phyloP scores from a whole-genome alignment of 2,888 invertebrate species.

The Tetramorium bicarinatum region DNA sequence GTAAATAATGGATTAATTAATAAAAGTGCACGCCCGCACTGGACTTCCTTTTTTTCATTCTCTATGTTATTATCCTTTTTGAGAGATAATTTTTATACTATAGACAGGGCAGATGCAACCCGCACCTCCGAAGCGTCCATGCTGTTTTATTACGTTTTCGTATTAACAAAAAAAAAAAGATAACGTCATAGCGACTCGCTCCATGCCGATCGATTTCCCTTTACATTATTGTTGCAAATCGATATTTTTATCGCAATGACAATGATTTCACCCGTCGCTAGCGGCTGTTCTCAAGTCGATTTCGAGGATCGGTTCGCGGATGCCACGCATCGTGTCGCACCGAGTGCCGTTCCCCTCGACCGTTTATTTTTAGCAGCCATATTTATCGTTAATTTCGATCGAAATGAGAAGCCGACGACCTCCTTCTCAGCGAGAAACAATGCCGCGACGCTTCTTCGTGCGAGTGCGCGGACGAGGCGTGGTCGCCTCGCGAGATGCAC shows the following conservation, averaged over 20 bases:
- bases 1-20: constrained; percentile 61
- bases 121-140: background rate
- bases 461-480: constrained; percentile 32
- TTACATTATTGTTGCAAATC: background rate
- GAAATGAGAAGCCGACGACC: constrained; percentile 31
- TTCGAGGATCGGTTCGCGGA: background rate
- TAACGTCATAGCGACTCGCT: background rate
- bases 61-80: background rate
- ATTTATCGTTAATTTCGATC: constrained; percentile 46
- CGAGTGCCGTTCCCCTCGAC: constrained; percentile 1
- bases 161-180: background rate
- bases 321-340: constrained; percentile 3
- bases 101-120: constrained; percentile 64
- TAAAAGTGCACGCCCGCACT: constrained; percentile 49
- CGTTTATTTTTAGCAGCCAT: constrained; percentile 44
- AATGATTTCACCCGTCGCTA: background rate
- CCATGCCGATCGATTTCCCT: background rate
- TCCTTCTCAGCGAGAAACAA: constrained; percentile 8
- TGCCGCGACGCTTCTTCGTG: constrained; percentile 27
- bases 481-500: constrained; percentile 33
- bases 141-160: background rate
- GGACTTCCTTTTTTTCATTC: constrained; percentile 38
- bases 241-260: background rate
- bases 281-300: background rate
- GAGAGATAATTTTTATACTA: background rate